Evolutionary conservation across 35 echinoderm and acorn worm species (phyloP), one percentile per base, ranked within the genome.

Genomic region (Ophiothrix spiculata): DNA sequence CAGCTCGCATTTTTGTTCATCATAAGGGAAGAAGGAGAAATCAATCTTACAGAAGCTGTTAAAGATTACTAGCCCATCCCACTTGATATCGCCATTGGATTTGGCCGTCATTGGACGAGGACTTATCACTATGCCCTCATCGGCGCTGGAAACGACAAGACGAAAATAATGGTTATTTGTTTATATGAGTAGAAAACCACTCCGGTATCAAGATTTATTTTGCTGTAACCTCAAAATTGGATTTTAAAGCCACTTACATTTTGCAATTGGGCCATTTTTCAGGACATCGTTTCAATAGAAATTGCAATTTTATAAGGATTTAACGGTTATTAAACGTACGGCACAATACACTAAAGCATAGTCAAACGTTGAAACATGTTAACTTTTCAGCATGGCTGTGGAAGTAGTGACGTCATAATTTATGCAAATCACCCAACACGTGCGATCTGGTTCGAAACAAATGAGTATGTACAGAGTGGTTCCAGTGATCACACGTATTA

Each of bases 11-110:
- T 80, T 80, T 60, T 91, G 90, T 46, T 91, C 90, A 31, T 91
- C 90, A 37, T 80, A 91, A 23, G 90, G 90, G 77, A 91, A 91
- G 84, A 86, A 91, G 11, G 84, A 54, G 76, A 86, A 91, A 63
- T 91, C 84, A 45, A 91, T 91, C 33, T 81, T 91, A 40, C 90
- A 91, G 77, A 89, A 89, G 19, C 79, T 83, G 35, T 81, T 83
- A 0, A 76, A n/a, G 80, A 89, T 81, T 31, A 89, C 45, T 35
- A 89, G 80, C 29, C 37, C 87, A 40, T 78, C 64, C 79, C 79
- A 89, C n/a, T 82, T 63, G 3, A 76, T 74, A 21, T 33, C 11
- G 0, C 87, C 87, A 17, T 23, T 79, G 40, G 75, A n/a, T 11
- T 86, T 73, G 32, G 86, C 39, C 0, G 46, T 39, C 0, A 86